Evolutionary conservation across 2,888 invertebrate genomes (phyloP).

Genomic region (Andrena praecox): DNA sequence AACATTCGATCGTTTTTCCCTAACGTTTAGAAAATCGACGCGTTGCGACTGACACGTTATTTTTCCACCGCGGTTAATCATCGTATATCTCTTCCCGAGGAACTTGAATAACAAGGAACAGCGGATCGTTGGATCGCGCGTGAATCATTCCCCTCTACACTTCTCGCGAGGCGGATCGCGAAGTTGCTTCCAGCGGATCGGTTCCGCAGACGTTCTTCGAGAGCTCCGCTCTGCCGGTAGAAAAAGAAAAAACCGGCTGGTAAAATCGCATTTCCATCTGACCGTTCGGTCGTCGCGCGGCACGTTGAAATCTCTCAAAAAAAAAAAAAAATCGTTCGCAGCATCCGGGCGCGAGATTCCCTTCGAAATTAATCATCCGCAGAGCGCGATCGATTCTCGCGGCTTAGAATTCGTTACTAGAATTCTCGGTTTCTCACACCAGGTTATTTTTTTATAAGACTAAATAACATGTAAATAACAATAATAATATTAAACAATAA

Average conservation of each 20-base stretch:
- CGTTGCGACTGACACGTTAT: constrained; percentile 10
- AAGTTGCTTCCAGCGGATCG: constrained; percentile 24
- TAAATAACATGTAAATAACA: constrained; percentile 51
- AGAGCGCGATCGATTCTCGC: background rate
- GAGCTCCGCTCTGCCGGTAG: background rate
- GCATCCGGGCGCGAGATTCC: background rate
- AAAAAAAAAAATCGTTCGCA: constrained; percentile 9
- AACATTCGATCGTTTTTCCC: background rate
- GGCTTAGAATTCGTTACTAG: constrained; percentile 19
- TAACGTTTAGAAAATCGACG: constrained; percentile 5
- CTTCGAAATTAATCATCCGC: background rate
- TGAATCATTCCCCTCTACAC: background rate
- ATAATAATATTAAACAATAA: constrained; percentile 26
- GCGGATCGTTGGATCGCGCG: too few relatives aligned
- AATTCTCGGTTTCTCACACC: constrained; percentile 19
- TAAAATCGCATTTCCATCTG: background rate
- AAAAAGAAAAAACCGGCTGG: background rate
- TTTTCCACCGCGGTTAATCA: background rate
- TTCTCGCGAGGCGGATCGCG: background rate
- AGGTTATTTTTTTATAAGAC: constrained; percentile 43
- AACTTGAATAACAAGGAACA: too few relatives aligned
- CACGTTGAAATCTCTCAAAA: constrained; percentile 3
- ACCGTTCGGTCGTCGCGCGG: background rate
- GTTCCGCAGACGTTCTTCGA: background rate
- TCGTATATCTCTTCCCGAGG: background rate